phyloP scores from a whole-genome alignment of 2,797 vertebrate species.

The Acropternis orthonyx region DNA sequence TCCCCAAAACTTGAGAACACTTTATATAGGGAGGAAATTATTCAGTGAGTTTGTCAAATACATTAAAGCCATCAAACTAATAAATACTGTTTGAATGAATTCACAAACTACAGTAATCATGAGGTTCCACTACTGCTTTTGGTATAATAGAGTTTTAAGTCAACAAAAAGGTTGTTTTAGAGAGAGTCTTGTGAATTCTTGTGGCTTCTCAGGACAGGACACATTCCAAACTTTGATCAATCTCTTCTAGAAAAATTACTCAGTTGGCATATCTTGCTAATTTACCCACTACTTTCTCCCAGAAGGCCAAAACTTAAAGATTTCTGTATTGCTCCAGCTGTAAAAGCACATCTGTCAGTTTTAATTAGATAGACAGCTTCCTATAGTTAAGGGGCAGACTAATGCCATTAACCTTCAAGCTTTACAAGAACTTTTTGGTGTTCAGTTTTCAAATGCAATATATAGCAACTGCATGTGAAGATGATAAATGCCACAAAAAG shows the following conservation, averaged over 20 bases:
- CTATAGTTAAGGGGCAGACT: constrained; percentile 45
- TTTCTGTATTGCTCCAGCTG: constrained; percentile 35
- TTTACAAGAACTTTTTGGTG: constrained; percentile 33
- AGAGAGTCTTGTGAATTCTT: neutral
- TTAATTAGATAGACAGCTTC: constrained; percentile 68
- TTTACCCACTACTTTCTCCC: constrained; percentile 36
- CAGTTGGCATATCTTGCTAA: constrained; percentile 36
- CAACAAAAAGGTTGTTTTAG: neutral
- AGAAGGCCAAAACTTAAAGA: constrained; percentile 28
- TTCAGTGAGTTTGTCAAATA: neutral
- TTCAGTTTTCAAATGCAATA: constrained; percentile 39
- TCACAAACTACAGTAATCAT: neutral
- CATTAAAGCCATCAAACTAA: neutral
- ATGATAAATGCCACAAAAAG: neutral
- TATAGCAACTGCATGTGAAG: neutral
- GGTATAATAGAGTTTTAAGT: neutral
- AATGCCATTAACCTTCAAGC: constrained; percentile 68
- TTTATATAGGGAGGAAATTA: neutral
- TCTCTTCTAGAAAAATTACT: constrained; percentile 29
- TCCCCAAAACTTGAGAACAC: neutral
- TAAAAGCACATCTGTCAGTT: constrained; percentile 65
- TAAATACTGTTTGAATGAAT: neutral
- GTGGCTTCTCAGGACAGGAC: constrained; percentile 4
- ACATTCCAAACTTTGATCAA: constrained; percentile 19
- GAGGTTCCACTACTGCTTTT: neutral